phyloP scores from a whole-genome alignment of 2,888 invertebrate species.

The Herminia tarsipennalis region DNA sequence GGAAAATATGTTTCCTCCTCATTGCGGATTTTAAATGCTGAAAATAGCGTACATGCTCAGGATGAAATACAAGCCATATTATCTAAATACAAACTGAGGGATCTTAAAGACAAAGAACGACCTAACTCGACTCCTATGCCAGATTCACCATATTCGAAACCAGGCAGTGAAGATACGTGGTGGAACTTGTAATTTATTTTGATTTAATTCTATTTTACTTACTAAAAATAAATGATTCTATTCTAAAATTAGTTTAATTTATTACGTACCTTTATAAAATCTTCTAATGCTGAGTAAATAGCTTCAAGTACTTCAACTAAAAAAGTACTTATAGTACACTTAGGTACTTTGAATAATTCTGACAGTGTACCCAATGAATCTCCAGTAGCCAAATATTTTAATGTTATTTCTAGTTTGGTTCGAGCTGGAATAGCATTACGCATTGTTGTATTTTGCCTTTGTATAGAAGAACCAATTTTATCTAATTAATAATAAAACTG shows the following conservation, averaged over 20 bases:
- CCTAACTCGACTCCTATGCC: not conserved
- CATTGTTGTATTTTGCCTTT: constrained; percentile 9
- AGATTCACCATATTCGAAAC: not conserved
- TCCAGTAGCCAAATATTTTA: constrained; percentile 10
- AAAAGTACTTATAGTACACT: constrained; percentile 6
- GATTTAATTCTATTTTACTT: not conserved
- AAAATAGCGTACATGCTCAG: not conserved
- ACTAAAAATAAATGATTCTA: not conserved
- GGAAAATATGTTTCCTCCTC: not conserved
- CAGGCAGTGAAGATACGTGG: not conserved
- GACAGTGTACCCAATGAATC: constrained; percentile 7
- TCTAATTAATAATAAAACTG: constrained; percentile 14
- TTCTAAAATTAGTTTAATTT: not conserved
- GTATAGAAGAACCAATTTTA: constrained; percentile 13
- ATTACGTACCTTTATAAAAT: not conserved
- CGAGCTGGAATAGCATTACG: constrained; percentile 1
- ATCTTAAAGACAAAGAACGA: not conserved
- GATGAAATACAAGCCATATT: not conserved
- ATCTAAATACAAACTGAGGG: not conserved
- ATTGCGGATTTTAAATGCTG: not conserved
- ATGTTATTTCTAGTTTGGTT: constrained; percentile 4
- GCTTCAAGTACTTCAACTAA: constrained; percentile 6
- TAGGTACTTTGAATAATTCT: constrained; percentile 5
- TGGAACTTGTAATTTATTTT: not conserved
- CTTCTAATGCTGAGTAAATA: constrained; percentile 2